phyloP scores from a whole-genome alignment of 2,888 invertebrate species.

The Mimas tiliae region DNA sequence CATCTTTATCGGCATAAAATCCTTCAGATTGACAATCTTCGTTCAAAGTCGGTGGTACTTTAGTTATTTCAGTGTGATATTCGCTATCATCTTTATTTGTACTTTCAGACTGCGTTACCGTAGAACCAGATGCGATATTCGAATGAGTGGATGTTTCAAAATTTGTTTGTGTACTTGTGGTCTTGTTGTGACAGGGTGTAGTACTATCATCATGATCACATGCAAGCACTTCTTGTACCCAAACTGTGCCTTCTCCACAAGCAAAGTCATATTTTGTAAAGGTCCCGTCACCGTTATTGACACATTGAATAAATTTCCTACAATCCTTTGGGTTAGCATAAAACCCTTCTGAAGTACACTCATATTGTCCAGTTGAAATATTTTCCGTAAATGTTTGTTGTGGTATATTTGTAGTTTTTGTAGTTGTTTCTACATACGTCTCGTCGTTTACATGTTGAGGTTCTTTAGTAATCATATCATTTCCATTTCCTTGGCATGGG shows the following conservation, averaged over 20 bases:
- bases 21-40: slow-evolving; percentile 72
- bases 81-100: slow-evolving; percentile 47
- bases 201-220: slow-evolving; percentile 71
- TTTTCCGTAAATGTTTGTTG: slow-evolving; percentile 33
- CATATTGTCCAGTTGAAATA: slow-evolving; percentile 34
- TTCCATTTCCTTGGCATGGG: slow-evolving; percentile 1
- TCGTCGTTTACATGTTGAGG: slow-evolving; percentile 40
- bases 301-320: slow-evolving; percentile 90
- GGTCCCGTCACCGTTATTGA: slow-evolving; percentile 73
- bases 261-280: slow-evolving; percentile 84
- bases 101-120: slow-evolving; percentile 40
- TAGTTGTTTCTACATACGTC: slow-evolving; percentile 26
- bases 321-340: slow-evolving; percentile 88
- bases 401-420: slow-evolving; percentile 29
- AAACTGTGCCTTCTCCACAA: slow-evolving; percentile 88
- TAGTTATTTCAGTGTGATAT: slow-evolving; percentile 40
- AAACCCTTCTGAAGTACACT: slow-evolving; percentile 88
- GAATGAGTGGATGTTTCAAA: slow-evolving; percentile 33
- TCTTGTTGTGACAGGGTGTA: slow-evolving; percentile 47
- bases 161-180: slow-evolving; percentile 37
- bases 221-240: slow-evolving; percentile 86
- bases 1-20: slow-evolving; percentile 71
- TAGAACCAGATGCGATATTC: slow-evolving; percentile 37
- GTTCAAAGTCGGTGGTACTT: slow-evolving; percentile 31
- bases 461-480: slow-evolving; percentile 27